A percentile compares a stretch with the other conserved stretches of the same genome.
Conservation (phyloP, 2,888 invertebrate species). For the Nasonia oneida region DNA sequence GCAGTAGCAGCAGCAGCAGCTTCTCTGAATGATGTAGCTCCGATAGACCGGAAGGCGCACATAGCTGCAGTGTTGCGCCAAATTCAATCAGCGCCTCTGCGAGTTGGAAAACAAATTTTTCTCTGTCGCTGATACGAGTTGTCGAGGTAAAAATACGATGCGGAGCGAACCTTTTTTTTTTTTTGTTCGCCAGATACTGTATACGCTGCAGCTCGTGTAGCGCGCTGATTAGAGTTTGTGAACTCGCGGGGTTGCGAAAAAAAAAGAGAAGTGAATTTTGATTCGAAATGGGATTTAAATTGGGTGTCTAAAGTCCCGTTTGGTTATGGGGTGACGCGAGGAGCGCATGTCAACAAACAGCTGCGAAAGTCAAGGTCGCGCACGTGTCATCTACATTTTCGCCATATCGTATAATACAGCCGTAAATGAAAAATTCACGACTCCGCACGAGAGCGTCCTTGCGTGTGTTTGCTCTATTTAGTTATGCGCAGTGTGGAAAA, state of each 20-base stretch:
- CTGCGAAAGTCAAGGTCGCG: neutral
- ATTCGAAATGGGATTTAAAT: too few relatives aligned
- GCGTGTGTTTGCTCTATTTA: too few relatives aligned
- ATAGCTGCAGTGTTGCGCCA: neutral
- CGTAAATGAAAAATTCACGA: neutral
- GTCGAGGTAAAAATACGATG: neutral
- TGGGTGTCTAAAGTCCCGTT: too few relatives aligned
- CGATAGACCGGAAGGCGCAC: neutral
- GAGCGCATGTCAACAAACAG: too few relatives aligned
- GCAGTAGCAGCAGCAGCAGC: too few relatives aligned
- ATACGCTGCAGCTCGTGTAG: neutral
- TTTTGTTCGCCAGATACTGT: neutral
- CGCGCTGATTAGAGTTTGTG: neutral
- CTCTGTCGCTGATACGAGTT: neutral
- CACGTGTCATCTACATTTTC: neutral
- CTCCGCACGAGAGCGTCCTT: too few relatives aligned
- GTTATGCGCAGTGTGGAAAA: too few relatives aligned
- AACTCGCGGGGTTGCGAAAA: too few relatives aligned
- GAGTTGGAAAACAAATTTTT: slow-evolving; percentile 11
- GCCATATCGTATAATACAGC: too few relatives aligned
- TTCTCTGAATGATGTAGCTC: neutral
- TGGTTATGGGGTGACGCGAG: too few relatives aligned
- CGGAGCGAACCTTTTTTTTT: neutral
- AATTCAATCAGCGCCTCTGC: neutral
- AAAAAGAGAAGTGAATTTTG: too few relatives aligned